Evolutionary conservation across 2,888 invertebrate genomes (phyloP), one percentile per base, ranked within the genome.

Genomic region (Aphidoletes aphidimyza): DNA sequence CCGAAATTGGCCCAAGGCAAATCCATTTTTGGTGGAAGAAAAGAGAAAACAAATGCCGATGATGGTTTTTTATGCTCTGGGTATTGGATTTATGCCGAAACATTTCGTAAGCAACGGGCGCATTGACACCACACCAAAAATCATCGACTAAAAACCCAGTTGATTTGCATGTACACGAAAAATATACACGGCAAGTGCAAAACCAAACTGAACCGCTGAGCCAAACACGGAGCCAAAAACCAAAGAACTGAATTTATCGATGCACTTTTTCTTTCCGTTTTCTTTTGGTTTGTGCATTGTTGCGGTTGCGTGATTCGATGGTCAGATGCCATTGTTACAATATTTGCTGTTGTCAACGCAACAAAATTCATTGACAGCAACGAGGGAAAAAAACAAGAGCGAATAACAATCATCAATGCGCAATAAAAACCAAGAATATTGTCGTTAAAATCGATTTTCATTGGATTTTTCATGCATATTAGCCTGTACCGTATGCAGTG

Each of bases 271-370:
- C 39, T 11, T 39, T 39, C 39, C 39, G 5, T 39, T 39, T 39
- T 39, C n/a, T 37, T 17, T 37, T 36, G 81, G 19, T 36, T 78
- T 8, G 34, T 34, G 36, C 36, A 78, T 37, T 37, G 37, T 81
- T 81, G 81, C 37, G 81, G 81, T 81, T 81, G 81, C 81, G 37
- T 81, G 81, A 37, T 81, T 81, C 81, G 37, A 37, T 81, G 81
- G 37, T n/a, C 81, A 81, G 81, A 81, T 81, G 81, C 81, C 81
- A 81, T 81, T 81, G 81, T 81, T 81, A 34, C 36, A 69, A 69
- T 36, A 69, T 69, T 69, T 69, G 30, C 34, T 81, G 81, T 37
- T 81, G 81, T 81, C 81, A 81, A 81, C 37, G 81, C 81, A 81
- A 37, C 37, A 8, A 81, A 37, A 81, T 81, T 37, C 81, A 81